Evolutionary conservation across 2,888 invertebrate genomes (phyloP).

Genomic region (Pseudococcus viburni): DNA sequence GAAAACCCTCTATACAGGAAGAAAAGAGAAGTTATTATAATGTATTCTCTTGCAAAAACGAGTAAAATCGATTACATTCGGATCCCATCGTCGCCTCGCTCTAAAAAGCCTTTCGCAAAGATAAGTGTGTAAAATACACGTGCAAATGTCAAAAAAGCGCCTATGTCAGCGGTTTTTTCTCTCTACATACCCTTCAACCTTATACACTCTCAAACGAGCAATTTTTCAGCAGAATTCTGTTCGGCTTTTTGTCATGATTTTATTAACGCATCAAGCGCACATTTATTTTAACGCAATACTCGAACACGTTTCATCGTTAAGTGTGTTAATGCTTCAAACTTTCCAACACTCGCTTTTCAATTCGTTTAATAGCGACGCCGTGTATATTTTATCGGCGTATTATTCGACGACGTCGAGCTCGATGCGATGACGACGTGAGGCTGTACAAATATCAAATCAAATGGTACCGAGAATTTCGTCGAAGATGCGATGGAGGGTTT

Average conservation of each 20-base stretch:
- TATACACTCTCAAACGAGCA: slow-evolving; percentile 3
- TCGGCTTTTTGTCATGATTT: slow-evolving; percentile 56
- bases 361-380: slow-evolving; percentile 25
- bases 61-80: slow-evolving; percentile 30
- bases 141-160: slow-evolving; percentile 36
- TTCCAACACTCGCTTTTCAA: slow-evolving; percentile 48
- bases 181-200: not conserved
- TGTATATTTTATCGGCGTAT: slow-evolving; percentile 11
- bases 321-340: slow-evolving; percentile 57
- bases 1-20: not conserved
- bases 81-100: not conserved
- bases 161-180: slow-evolving; percentile 29
- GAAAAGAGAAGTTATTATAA: not conserved
- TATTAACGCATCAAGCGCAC: slow-evolving; percentile 60
- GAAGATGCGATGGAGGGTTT: not conserved
- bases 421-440: not conserved
- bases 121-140: slow-evolving; percentile 37
- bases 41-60: not conserved
- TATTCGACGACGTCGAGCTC: not conserved
- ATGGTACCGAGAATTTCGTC: not conserved
- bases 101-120: slow-evolving; percentile 22
- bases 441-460: slow-evolving; percentile 19
- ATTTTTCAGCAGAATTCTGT: slow-evolving; percentile 32
- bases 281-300: slow-evolving; percentile 60
- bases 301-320: slow-evolving; percentile 60